These are phyloP conservation scores for Bombus haemorrhoidalis DNA, from an alignment of 1,140 invertebrate species.

Conservation along the genomic window DNA sequence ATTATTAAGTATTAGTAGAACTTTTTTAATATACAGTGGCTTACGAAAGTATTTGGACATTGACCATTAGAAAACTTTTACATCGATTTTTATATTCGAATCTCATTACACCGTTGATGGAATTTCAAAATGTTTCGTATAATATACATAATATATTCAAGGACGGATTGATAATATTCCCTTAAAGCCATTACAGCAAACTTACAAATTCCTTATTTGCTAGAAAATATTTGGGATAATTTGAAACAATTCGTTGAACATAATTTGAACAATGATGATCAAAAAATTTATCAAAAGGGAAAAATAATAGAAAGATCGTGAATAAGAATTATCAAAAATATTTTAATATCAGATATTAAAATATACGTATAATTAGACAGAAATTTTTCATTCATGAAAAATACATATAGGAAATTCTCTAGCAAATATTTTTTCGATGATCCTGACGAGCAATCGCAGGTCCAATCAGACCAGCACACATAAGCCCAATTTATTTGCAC, in stretches of 20 bases:
- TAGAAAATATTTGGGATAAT: neutral
- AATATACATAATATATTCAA: no score
- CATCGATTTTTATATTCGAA: no score
- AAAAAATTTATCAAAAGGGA: neutral
- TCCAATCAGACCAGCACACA: neutral
- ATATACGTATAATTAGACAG: neutral
- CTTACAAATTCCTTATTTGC: no score
- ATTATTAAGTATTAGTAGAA: neutral
- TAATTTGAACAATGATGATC: neutral
- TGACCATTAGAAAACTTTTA: neutral
- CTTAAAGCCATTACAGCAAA: no score
- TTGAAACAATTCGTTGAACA: neutral
- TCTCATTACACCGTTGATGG: no score
- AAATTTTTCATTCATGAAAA: neutral
- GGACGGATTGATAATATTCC: no score
- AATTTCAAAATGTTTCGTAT: no score
- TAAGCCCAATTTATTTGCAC: conserved; percentile 22
- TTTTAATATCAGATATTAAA: neutral
- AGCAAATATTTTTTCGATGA: neutral
- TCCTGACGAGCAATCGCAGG: no score
- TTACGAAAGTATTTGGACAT: neutral
- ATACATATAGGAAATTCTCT: neutral
- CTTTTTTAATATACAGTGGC: neutral
- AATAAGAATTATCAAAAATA: neutral
- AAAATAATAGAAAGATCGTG: neutral